phyloP scores from a whole-genome alignment of 30 jellyfish, hydroid and myxozoan genomes.

The Pseudorhiza aurosa region DNA sequence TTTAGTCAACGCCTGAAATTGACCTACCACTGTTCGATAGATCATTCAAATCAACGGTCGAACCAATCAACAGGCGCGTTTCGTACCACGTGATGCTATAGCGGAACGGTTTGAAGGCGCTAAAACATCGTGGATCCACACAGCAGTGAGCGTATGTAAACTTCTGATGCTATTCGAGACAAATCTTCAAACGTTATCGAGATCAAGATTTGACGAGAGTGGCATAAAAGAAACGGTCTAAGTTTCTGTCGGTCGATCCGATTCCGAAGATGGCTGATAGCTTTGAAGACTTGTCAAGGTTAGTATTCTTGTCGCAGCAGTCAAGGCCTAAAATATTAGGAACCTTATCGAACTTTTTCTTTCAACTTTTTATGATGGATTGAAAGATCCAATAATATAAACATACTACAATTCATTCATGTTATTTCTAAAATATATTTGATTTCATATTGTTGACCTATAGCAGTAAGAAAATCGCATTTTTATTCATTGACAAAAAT shows the following conservation, averaged over 20 bases:
- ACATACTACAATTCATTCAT: too few relatives aligned
- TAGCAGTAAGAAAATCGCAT: too few relatives aligned
- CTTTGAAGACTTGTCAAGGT: background rate
- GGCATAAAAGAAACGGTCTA: background rate
- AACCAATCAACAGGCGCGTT: background rate
- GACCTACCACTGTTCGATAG: background rate
- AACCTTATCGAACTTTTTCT: too few relatives aligned
- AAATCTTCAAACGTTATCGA: background rate
- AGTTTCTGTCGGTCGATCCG: background rate
- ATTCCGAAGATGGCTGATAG: background rate
- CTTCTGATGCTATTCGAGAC: background rate
- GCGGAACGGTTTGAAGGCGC: constrained; percentile 57
- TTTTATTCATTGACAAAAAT: too few relatives aligned
- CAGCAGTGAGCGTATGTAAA: background rate
- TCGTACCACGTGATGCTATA: constrained; percentile 3
- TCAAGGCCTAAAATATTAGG: too few relatives aligned
- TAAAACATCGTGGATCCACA: background rate
- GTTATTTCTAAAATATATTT: too few relatives aligned
- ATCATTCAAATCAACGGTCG: background rate
- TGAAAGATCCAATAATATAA: too few relatives aligned
- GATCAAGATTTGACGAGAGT: background rate
- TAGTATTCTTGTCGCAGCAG: too few relatives aligned
- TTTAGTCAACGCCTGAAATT: too few relatives aligned
- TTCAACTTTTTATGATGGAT: too few relatives aligned
- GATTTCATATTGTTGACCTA: too few relatives aligned